A percentile compares a stretch with the other conserved stretches of the same genome.
phyloP scores from a whole-genome alignment of 2,113 vertebrate genomes.

The Menura novaehollandiae region DNA sequence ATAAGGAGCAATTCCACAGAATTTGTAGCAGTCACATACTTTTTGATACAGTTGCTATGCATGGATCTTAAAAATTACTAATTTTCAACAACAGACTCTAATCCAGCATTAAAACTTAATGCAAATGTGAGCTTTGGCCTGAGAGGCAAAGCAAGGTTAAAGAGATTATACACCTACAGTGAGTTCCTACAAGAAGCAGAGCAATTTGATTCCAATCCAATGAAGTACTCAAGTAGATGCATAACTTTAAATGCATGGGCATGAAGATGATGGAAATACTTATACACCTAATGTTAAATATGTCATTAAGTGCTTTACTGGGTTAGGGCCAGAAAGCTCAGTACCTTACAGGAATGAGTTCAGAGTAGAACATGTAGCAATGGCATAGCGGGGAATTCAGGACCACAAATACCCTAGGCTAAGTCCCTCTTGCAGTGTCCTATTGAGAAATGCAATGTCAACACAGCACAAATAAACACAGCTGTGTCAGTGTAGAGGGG shows the following conservation, averaged over 20 bases:
- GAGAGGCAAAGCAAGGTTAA: background rate
- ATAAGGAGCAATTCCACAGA: background rate
- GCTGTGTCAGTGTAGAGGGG: background rate
- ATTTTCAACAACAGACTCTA: background rate
- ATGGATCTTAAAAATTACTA: background rate
- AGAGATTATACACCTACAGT: background rate
- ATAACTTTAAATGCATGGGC: background rate
- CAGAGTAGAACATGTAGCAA: background rate
- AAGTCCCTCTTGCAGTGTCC: background rate
- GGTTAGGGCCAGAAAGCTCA: background rate
- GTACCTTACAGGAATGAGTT: background rate
- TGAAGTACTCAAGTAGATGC: background rate
- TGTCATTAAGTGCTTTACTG: conserved; percentile 38
- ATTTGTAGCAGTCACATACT: background rate
- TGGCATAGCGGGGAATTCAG: background rate
- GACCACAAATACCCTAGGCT: background rate
- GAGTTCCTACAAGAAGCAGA: background rate
- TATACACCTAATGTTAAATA: background rate
- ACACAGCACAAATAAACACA: background rate
- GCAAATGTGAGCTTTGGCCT: background rate
- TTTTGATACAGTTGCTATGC: background rate
- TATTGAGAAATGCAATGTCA: background rate
- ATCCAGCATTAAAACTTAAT: background rate
- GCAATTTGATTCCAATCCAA: conserved; percentile 9
- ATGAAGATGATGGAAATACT: background rate